phyloP scores from a whole-genome alignment of 2,113 vertebrate species.

The Microcebus griseorufus region DNA sequence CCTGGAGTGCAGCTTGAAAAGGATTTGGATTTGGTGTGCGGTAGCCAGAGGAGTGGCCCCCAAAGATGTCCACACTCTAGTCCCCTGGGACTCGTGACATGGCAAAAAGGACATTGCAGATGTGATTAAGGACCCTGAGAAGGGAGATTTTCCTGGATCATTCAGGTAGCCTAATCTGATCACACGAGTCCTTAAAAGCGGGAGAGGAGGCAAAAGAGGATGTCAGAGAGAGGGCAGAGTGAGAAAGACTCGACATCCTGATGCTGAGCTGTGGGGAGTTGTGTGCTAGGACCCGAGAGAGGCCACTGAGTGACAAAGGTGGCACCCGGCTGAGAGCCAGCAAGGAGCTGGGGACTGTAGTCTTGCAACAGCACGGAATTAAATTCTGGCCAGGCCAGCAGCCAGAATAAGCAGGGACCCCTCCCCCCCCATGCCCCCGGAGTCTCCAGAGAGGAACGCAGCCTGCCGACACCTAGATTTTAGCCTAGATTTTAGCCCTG shows the following conservation, averaged over 20 bases:
- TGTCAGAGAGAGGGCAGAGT: background rate
- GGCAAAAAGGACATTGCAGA: background rate
- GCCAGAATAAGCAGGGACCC: background rate
- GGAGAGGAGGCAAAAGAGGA: background rate
- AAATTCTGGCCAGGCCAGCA: background rate
- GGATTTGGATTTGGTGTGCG: background rate
- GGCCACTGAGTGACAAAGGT: background rate
- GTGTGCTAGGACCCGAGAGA: accelerated
- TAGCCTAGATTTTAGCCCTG: accelerated
- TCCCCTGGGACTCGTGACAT: background rate
- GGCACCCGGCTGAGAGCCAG: background rate
- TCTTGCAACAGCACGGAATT: accelerated
- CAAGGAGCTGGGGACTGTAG: background rate
- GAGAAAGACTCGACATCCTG: no score
- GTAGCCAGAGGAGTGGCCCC: background rate
- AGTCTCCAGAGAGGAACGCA: background rate
- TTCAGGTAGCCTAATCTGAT: background rate
- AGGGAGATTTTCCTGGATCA: background rate
- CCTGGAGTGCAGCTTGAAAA: background rate
- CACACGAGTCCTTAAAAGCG: background rate
- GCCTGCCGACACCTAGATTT: no score
- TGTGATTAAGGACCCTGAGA: background rate
- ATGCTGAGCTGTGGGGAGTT: background rate
- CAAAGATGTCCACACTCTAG: background rate
- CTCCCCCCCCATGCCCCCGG: no score